Base-by-base conservation (phyloP, 2,888 invertebrate species). In the Phymatocera aterrima region DNA sequence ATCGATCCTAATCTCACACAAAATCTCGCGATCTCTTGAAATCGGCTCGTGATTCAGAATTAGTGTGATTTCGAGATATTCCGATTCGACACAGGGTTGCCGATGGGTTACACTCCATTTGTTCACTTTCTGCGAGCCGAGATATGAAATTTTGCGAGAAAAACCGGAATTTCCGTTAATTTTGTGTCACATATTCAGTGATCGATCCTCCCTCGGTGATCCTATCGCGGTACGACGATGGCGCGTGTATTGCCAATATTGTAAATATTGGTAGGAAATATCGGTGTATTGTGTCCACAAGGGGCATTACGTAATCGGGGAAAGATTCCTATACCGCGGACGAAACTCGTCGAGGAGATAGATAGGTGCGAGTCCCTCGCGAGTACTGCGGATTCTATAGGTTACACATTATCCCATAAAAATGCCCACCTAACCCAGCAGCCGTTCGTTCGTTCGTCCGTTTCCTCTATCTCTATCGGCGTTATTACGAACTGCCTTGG, bases 321-420 rank as follows among this genome's bases (percentile, higher is more conserved):
- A 48, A 75, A 40, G 75, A 75, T 43, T 12, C 51, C 31, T 21
- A 18, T 31, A 51, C 10, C 10, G 10, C 18, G 34, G 48, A 10
- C 57, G 34, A 43, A 72, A 72, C 34, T 72, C 8, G 21, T 10
- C 31, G 18, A 24, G 12, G 24, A 10, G 60, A 28, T 0, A n/a
- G 21, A 43, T 10, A 37, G 57, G 60, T 60, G 43, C 75, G 75
- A 37, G 40, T 75, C 57, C 75, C 75, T 57, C 8, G 75, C 37
- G 75, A 57, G 57, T 57, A 37, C 54, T 60, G 24, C 24, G 40
- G 75, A 75, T 75, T 57, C 75, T 75, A 75, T 65, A n/a, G n/a
- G n/a, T n/a, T n/a, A 65, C 28, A 57, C 40, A 40, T 31, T 54
- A 34, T 24, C 54, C 75, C 75, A 57, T 75, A 75, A 75, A 75